Evolutionary conservation across 2,797 vertebrate species (phyloP).

Genomic region (Mallotus villosus): DNA sequence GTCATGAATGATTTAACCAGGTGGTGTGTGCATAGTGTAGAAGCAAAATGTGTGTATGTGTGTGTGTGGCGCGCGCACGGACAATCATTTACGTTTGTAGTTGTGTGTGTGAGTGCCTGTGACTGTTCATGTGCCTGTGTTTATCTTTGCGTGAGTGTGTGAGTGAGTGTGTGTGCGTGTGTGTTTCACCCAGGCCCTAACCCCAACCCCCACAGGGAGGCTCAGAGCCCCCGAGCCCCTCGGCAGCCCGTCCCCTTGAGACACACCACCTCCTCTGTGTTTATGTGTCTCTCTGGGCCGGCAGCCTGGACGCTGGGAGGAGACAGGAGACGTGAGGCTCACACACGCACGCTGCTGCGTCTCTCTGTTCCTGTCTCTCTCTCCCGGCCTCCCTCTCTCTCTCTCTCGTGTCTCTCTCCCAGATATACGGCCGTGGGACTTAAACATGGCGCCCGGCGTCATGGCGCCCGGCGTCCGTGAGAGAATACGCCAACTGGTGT

Average conservation of each 20-base stretch:
- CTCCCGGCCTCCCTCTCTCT: constrained; percentile 2
- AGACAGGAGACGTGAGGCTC: constrained; percentile 13
- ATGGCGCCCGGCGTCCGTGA: constrained; percentile 73
- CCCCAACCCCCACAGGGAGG: too few species aligned
- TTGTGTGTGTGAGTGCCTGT: constrained; percentile 19
- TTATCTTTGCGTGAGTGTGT: constrained; percentile 25
- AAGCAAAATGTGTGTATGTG: not conserved
- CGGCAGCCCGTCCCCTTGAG: not conserved
- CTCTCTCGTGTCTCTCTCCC: constrained; percentile 29
- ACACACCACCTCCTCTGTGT: not conserved
- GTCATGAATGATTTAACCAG: too few species aligned
- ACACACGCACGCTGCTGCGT: constrained; percentile 13
- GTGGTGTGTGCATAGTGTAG: too few species aligned
- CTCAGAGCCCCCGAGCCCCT: too few species aligned
- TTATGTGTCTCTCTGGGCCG: constrained; percentile 1
- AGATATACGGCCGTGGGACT: constrained; percentile 71
- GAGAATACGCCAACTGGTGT: constrained; percentile 76
- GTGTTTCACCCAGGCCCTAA: constrained; percentile 22
- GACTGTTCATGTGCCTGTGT: constrained; percentile 41
- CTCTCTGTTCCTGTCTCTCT: constrained; percentile 42
- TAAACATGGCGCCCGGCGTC: constrained; percentile 73
- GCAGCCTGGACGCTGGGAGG: not conserved
- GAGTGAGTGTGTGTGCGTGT: constrained; percentile 16
- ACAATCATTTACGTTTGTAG: not conserved
- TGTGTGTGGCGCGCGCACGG: constrained; percentile 7